A percentile compares a stretch with the other conserved stretches of the same genome.
These are phyloP conservation scores for Urocolius indicus DNA, from an alignment of 2,113 vertebrate species.

Conservation along the genomic window DNA sequence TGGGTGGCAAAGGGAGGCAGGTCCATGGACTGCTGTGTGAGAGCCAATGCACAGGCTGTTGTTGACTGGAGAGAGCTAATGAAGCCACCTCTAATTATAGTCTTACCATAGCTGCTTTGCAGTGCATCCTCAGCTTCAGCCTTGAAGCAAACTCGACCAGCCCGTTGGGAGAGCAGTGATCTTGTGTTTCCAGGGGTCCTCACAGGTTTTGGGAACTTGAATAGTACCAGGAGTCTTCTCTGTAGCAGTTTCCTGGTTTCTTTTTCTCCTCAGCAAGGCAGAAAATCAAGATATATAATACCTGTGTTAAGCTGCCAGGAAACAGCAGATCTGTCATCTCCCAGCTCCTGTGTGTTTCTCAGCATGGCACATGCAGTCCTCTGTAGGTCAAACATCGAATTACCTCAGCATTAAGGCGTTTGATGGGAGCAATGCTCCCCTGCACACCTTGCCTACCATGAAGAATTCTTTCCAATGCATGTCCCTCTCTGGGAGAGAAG, in stretches of 20 bases:
- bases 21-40: background rate
- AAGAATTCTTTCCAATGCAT: background rate
- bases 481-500: background rate
- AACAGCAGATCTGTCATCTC: background rate
- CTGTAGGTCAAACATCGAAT: background rate
- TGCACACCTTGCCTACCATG: background rate
- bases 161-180: background rate
- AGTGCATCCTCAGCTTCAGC: background rate
- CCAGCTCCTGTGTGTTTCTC: background rate
- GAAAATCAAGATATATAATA: background rate
- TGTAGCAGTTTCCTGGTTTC: background rate
- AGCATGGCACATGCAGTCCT: accelerated
- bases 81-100: background rate
- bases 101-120: background rate
- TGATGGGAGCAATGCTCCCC: background rate
- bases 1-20: too few relatives aligned
- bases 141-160: background rate
- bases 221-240: background rate
- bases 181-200: background rate
- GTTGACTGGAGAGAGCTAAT: background rate
- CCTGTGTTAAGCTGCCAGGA: background rate
- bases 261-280: background rate
- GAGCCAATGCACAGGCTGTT: accelerated
- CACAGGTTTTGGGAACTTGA: accelerated
- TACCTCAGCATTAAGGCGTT: background rate